Base-by-base conservation (phyloP, 2,113 vertebrate genomes). In the Artemisiospiza belli region DNA sequence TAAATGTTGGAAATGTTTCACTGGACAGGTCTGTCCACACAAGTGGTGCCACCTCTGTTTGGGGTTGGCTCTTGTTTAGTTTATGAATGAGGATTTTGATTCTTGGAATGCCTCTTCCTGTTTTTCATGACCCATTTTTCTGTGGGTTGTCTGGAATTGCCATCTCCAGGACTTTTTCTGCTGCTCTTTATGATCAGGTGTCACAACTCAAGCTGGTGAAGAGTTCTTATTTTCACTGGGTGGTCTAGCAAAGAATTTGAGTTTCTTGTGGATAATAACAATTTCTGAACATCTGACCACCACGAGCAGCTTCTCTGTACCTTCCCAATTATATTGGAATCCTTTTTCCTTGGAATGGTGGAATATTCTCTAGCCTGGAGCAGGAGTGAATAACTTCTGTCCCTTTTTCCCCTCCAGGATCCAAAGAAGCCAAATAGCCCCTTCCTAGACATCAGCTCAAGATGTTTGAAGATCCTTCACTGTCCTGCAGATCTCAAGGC, bases 351-450 rank as follows among this genome's bases (percentile, higher is more conserved):
- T 80, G 35, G 79, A 31, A 24, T 7, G 5, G n/a, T 74, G 72
- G 15, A 12, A 41, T 13, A 25, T 16, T 85, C 27, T 2, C 9
- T 5, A 24, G 6, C 27, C 33, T 55, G 69, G 17, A 43, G 47
- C 1, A 57, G 31, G 46, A 4, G 7, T 20, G 8, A 33, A 2
- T 85, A 55, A 94, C 12, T 22, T 44, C 0, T 59, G 4, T 12
- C 24, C 1, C 22, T 43, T 44, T 74, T 68, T 12, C 55, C 24
- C 68, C 21, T 96, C 3, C n/a, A 98, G 98, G 97, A 96, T 86
- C 83, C 87, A 94, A 96, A 97, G 95, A 98, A 98, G 98, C 97
- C 97, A 98, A 98, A 98, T 97, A 98, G 66, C 63, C 92, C 96
- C 63, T 92, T 95, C 78, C 21, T 83, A 91, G 94, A 85, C 90